Conservation (phyloP, 2,888 invertebrate genomes). For the Coenonympha arcania region DNA sequence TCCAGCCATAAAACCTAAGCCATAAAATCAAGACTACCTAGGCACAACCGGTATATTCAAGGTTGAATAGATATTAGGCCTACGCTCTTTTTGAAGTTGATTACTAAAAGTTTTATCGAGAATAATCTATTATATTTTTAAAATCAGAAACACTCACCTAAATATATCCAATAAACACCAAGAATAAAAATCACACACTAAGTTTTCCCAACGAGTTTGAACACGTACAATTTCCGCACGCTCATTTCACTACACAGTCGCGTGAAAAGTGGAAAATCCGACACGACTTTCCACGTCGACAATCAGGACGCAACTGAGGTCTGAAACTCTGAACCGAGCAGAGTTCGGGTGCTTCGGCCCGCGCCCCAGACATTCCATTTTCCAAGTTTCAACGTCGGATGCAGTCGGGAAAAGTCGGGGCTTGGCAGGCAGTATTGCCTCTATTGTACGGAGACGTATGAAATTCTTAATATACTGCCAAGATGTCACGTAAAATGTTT, state of each 20-base stretch:
- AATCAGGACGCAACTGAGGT: slow-evolving; percentile 14
- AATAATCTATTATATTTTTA: too few species aligned
- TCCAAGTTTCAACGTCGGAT: slow-evolving; percentile 16
- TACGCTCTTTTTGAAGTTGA: too few species aligned
- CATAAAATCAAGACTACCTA: too few species aligned
- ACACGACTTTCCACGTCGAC: slow-evolving; percentile 8
- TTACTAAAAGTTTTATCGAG: too few species aligned
- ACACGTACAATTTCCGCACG: slow-evolving; percentile 13
- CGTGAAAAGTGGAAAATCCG: background rate
- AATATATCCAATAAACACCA: slow-evolving; percentile 5
- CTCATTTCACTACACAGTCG: slow-evolving; percentile 17
- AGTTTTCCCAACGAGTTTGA: slow-evolving; percentile 9
- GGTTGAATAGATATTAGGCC: too few species aligned
- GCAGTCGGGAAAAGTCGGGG: slow-evolving; percentile 19
- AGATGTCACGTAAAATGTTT: background rate
- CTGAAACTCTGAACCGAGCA: background rate
- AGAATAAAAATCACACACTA: slow-evolving; percentile 4
- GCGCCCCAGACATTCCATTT: slow-evolving; percentile 5
- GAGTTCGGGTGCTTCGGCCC: background rate
- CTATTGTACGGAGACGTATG: background rate
- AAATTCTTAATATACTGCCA: background rate
- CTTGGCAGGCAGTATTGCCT: background rate
- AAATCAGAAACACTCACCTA: background rate
- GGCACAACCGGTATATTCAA: too few species aligned
- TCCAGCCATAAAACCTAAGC: too few species aligned